phyloP scores from a whole-genome alignment of 1,140 invertebrate species.

The Periplaneta americana region DNA sequence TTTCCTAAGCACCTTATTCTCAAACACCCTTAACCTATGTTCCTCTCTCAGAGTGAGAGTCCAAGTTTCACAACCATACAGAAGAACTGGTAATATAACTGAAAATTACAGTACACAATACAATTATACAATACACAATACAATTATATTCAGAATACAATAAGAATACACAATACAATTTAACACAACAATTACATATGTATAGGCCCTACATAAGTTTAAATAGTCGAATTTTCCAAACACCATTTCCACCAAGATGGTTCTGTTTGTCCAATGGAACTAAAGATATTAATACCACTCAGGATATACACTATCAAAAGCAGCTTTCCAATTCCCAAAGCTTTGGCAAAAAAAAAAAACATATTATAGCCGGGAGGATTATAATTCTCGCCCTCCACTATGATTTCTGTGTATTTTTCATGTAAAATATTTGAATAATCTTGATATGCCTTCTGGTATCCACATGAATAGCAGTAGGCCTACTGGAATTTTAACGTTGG shows the following conservation, averaged over 20 bases:
- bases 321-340: slow-evolving; percentile 78
- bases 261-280: slow-evolving; percentile 61
- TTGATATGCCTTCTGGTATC: slow-evolving; percentile 81
- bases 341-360: slow-evolving; percentile 75
- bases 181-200: no score
- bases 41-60: no score
- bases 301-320: slow-evolving; percentile 81
- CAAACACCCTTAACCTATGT: no score
- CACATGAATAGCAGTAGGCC: slow-evolving; percentile 70
- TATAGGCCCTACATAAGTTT: no score
- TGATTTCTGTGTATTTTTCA: slow-evolving; percentile 90
- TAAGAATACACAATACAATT: no score
- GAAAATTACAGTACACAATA: no score
- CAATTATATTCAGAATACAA: no score
- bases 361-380: slow-evolving; percentile 81
- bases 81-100: no score
- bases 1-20: no score
- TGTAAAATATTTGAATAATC: slow-evolving; percentile 86
- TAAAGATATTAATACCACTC: slow-evolving; percentile 74
- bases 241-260: slow-evolving; percentile 88
- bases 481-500: slow-evolving; percentile 17
- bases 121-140: no score
- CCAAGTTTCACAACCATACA: no score
- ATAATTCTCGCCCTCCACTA: slow-evolving; percentile 88
- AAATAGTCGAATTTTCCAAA: no score